Evolutionary conservation across 1,140 invertebrate species (phyloP), one percentile per base, ranked within the genome.

Genomic region (Zaprionus tsacasi): DNA sequence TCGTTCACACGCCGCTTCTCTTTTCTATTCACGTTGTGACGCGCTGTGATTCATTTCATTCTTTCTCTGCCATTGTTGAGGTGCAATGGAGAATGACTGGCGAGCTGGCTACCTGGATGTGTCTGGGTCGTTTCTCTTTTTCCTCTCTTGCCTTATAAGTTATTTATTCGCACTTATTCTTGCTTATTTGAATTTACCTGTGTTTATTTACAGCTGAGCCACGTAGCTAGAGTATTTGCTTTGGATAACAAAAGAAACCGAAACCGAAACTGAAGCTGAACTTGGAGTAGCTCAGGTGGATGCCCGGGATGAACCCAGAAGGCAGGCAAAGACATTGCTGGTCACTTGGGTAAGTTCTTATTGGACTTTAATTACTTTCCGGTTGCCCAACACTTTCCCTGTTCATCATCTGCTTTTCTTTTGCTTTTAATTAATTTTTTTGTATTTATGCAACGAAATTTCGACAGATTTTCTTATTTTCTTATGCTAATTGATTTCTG

Each of bases 91-190:
- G 76, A 76, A 58, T 80, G 75, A 63, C 68, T 73, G 60, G 21
- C 21, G 21, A 21, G 21, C 21, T 78, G 76, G 61, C 68, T 76
- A 45, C 12, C 48, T 30, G 35, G 8, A 25, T 59, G 35, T 6
- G 40, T 15, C 15, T 2, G 13, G 63, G 27, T 30, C 27, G 27
- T 30, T 30, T 6, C 25, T 52, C 30, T 61, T 74, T n/a, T 10
- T 60, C 38, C 40, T 67, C 52, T 73, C 43, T 67, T 67, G 56
- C 63, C 74, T 76, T 76, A 69, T 77, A 72, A 87, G 77, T 87
- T 87, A 88, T 87, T 87, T 87, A 88, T 87, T 82, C 70, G 73
- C 72, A 82, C 83, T 88, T 82, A 88, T 88, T 88, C 81, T 81
- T 81, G 63, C 81, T 79, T 89, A 89, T 89, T 89, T 89, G 85